Evolutionary conservation across 2,113 vertebrate genomes (phyloP), one percentile per base, ranked within the genome.

Genomic region (Anas platyrhynchos): DNA sequence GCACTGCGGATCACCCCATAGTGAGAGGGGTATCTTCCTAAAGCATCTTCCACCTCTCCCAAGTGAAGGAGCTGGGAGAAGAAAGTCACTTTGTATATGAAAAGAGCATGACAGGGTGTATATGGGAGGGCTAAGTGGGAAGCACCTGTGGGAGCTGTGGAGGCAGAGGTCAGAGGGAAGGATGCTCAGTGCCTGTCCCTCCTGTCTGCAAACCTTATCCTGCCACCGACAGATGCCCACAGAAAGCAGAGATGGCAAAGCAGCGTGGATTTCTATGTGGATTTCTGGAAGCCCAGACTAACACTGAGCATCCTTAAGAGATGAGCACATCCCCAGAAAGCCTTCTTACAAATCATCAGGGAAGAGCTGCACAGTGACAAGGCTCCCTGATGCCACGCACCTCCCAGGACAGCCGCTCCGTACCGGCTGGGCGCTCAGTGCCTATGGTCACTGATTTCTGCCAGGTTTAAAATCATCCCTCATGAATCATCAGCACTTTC

Each of bases 361-460:
- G 59, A 9, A 31, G 29, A 79, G 61, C 1, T 6, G 65, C 32
- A 9, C 34, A 2, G 6, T 3, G 26, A 31, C 26, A 38, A 62
- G 4, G 7, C 25, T 1, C 21, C 58, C 31, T 6, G 3, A 29
- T 8, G 36, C 66, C 81, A 2, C 0, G 27, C 36, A 54, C 20
- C 31, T 16, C 11, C 29, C 56, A 6, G 69, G 21, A 11, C 46
- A 50, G 38, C 21, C 13, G 13, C 67, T 21, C 68, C 13, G 54
- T 27, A 1, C 36, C 8, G 9, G 17, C 52, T 1, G 4, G 0
- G 50, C 0, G 0, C 27, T 29, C 34, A 0, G 31, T 13, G 38
- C 71, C 21, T 16, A 0, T 0, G 1, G 36, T 27, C 74, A 25
- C 5, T 0, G 11, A 15, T 16, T 80, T 43, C 68, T 71, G 32